Conservation (phyloP, 2,888 invertebrate genomes). For the Troides oblongomaculatus region DNA sequence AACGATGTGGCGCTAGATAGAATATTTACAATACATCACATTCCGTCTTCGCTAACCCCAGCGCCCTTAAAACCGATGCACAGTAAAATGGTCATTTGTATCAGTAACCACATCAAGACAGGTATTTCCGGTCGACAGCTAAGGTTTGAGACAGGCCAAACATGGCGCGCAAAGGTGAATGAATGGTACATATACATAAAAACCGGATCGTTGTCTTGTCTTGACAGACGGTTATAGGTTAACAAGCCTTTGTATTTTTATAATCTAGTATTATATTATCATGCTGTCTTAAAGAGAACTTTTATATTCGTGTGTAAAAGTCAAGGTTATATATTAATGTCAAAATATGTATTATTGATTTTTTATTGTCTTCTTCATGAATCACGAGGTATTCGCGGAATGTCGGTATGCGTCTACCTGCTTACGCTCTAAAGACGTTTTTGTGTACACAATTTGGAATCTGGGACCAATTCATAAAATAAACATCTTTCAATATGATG, state of each 20-base stretch:
- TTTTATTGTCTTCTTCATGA: neutral
- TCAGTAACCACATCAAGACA: neutral
- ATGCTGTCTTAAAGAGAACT: neutral
- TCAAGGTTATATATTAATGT: neutral
- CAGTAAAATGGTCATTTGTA: too few relatives aligned
- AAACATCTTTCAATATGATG: neutral
- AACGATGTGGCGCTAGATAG: too few relatives aligned
- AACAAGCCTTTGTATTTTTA: constrained; percentile 8
- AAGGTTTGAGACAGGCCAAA: constrained; percentile 19
- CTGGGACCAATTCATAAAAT: neutral
- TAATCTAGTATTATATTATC: neutral
- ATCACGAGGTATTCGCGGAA: constrained; percentile 14
- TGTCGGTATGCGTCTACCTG: constrained; percentile 34
- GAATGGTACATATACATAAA: constrained; percentile 12
- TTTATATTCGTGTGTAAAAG: neutral
- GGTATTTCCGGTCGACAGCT: constrained; percentile 7
- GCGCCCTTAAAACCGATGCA: too few relatives aligned
- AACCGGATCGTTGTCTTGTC: constrained; percentile 7
- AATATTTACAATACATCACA: too few relatives aligned
- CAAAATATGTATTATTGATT: neutral
- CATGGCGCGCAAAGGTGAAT: constrained; percentile 13
- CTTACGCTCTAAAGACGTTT: constrained; percentile 3
- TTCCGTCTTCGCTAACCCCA: too few relatives aligned
- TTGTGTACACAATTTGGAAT: neutral
- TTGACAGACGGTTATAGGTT: constrained; percentile 14